Percentiles rank a stretch among this genome's conserved stretches.
Evolutionary conservation across 2,113 vertebrate species (phyloP).

Genomic region (Crotalus horridus): DNA sequence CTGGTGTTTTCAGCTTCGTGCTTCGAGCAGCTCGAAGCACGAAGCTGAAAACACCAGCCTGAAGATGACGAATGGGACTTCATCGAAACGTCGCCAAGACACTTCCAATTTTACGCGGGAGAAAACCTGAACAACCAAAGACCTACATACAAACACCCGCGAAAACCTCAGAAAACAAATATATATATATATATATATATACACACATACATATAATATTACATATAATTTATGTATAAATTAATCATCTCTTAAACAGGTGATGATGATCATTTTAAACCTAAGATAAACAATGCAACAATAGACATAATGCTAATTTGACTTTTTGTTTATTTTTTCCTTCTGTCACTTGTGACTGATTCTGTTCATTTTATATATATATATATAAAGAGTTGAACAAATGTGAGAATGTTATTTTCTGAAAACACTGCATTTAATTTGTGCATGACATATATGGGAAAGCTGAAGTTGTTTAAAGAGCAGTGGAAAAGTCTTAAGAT

Average conservation of each 20-base stretch:
- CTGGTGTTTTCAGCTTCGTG: too few relatives aligned
- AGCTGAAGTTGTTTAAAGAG: slow-evolving; percentile 52
- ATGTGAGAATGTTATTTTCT: slow-evolving; percentile 17
- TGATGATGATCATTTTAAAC: neutral
- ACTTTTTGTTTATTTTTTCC: neutral
- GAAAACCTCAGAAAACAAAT: too few relatives aligned
- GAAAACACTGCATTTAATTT: slow-evolving; percentile 31
- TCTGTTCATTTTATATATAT: slow-evolving; percentile 5
- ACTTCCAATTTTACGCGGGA: too few relatives aligned
- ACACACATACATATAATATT: too few relatives aligned
- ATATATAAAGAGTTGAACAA: slow-evolving; percentile 26
- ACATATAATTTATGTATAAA: neutral
- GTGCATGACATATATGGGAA: slow-evolving; percentile 33
- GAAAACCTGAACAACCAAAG: too few relatives aligned
- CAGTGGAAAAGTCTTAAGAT: slow-evolving; percentile 45
- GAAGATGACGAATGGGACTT: too few relatives aligned
- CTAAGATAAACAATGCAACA: neutral
- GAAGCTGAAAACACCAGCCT: too few relatives aligned
- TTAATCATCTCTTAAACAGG: neutral
- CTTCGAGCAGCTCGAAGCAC: too few relatives aligned
- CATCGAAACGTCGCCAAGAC: too few relatives aligned
- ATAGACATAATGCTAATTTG: fast-evolving
- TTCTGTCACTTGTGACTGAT: neutral
- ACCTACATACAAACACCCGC: too few relatives aligned
- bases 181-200: too few relatives aligned